Conservation (phyloP, 64 coral and sea anemone species). For the Pocillopora verrucosa region DNA sequence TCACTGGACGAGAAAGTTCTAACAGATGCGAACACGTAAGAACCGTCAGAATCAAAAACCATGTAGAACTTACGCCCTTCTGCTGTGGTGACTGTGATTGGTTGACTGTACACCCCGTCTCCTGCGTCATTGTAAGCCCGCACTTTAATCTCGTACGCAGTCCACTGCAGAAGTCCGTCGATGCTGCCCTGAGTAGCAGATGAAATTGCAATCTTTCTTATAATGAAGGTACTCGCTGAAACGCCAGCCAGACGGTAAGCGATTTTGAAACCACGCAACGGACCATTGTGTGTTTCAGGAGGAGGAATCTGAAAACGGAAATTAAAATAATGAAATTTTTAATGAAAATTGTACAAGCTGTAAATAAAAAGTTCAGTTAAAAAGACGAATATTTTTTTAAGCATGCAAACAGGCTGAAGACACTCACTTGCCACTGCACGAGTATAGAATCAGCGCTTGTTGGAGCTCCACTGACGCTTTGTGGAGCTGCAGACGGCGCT, state of each 20-base stretch:
- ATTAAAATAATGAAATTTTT: neutral
- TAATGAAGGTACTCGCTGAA: constrained; percentile 41
- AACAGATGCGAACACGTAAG: too few relatives aligned
- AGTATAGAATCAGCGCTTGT: constrained; percentile 68
- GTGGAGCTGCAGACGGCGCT: constrained; percentile 72
- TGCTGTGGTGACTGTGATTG: constrained; percentile 61
- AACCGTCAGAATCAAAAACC: too few relatives aligned
- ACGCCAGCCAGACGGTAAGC: constrained; percentile 68
- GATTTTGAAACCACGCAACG: constrained; percentile 65
- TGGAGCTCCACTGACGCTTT: constrained; percentile 40
- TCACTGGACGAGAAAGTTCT: too few relatives aligned
- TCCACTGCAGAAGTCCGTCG: constrained; percentile 69
- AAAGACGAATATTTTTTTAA: neutral
- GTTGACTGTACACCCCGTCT: constrained; percentile 48
- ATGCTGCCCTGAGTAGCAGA: constrained; percentile 63
- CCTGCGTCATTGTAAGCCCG: constrained; percentile 76
- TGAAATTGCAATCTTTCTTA: constrained; percentile 38
- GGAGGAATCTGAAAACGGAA: constrained; percentile 30
- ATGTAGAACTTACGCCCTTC: constrained; percentile 67
- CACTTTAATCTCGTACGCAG: constrained; percentile 80
- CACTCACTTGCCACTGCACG: constrained; percentile 68
- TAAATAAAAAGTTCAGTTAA: neutral
- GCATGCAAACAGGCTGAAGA: neutral
- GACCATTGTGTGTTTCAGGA: constrained; percentile 52
- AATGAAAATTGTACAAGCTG: neutral